Conservation (phyloP, 2,888 invertebrate genomes). For the Phyllotreta cruciferae region DNA sequence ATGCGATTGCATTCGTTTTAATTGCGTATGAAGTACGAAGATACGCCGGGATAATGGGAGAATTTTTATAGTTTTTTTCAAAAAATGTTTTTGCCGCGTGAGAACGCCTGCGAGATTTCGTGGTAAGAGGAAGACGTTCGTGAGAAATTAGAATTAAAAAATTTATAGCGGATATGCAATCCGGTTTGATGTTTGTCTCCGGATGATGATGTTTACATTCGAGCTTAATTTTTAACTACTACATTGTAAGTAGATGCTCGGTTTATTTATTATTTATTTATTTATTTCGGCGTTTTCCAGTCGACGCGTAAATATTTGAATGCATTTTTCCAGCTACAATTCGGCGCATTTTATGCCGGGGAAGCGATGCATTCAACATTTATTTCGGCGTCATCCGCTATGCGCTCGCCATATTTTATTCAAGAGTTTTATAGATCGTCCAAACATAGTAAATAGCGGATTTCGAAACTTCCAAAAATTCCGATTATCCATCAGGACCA, state of each 20-base stretch:
- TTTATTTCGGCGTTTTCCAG: slow-evolving; percentile 6
- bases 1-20: slow-evolving; percentile 22
- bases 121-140: neutral
- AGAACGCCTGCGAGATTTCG: neutral
- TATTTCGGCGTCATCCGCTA: slow-evolving; percentile 31
- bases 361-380: slow-evolving; percentile 35
- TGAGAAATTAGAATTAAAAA: slow-evolving; percentile 1
- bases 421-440: slow-evolving; percentile 23
- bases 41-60: slow-evolving; percentile 10
- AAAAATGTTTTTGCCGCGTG: slow-evolving; percentile 14
- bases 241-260: too few species aligned
- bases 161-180: too few species aligned
- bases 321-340: slow-evolving; percentile 16
- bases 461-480: too few species aligned
- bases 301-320: slow-evolving; percentile 4
- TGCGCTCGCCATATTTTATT: slow-evolving; percentile 31
- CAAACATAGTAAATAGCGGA: neutral
- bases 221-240: too few species aligned
- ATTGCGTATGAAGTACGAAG: slow-evolving; percentile 13
- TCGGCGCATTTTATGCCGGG: slow-evolving; percentile 17
- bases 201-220: too few species aligned
- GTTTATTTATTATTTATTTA: too few species aligned
- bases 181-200: too few species aligned
- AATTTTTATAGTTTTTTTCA: slow-evolving; percentile 26
- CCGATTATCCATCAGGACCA: too few species aligned